Base-by-base conservation (phyloP, 2,797 vertebrate species). In the Naso thynnoides region DNA sequence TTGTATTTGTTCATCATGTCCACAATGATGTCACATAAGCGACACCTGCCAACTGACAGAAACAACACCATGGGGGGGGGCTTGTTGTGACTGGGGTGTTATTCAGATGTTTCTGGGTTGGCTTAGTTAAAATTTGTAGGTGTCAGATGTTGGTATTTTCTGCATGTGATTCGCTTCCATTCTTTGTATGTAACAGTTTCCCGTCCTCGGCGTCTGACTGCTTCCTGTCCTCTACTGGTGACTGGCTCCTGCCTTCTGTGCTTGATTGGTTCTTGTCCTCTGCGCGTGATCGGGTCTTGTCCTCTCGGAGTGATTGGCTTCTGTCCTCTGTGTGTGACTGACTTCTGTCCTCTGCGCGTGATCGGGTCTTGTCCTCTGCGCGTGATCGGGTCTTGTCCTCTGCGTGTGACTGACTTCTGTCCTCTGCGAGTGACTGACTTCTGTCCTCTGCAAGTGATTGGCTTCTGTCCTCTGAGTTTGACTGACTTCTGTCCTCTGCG, bases 131-230 rank as follows among this genome's bases (percentile, higher is more conserved):
- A 7, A 64, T 15, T n/a, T 59, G 29, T 24, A 38, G 49, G 33
- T 42, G 44, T 82, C 68, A 81, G 61, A 54, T 69, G 69, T 52
- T 29, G 7, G 21, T 49, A 8, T 52, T 21, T 2, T 64, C 3
- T 0, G 11, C 8, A 2, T 36, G 27, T 54, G 38, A 23, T n/a
- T 61, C 26, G 14, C 1, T 67, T 16, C 4, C 11, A 6, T 49
- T 18, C 38, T 27, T 3, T 0, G 3, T 6, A 0, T 45, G 36
- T 58, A 36, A 52, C n/a, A n/a, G n/a, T n/a, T n/a, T n/a, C n/a
- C n/a, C n/a, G n/a, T n/a, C n/a, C n/a, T n/a, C n/a, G n/a, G n/a
- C n/a, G n/a, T n/a, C n/a, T n/a, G n/a, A n/a, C n/a, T n/a, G n/a
- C n/a, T n/a, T n/a, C n/a, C n/a, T n/a, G n/a, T n/a, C n/a, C n/a